Base-by-base conservation (phyloP, 2,797 vertebrate genomes). In the Micrastur ruficollis region DNA sequence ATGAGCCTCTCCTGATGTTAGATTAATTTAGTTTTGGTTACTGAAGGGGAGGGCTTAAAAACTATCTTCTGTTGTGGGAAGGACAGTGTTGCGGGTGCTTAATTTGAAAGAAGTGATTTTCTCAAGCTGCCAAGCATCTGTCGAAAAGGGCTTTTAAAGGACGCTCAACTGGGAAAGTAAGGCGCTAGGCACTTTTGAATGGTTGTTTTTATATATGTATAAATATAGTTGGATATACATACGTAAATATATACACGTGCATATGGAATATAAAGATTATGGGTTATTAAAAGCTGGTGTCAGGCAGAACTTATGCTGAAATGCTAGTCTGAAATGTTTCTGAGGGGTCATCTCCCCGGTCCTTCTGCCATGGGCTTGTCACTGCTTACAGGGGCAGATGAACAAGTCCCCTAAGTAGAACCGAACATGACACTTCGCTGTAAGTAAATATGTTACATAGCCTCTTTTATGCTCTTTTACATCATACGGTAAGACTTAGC, bases 1-100 rank as follows among this genome's bases (percentile, higher is more conserved):
- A 81, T 1, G 2, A 84, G 40, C 27, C 12, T 84, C 44, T 90
- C 82, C 66, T 38, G 40, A 93, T 86, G 76, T 66, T 75, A 93
- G 49, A 93, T 88, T 90, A 93, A 93, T 96, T 88, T 89, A 68
- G 40, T 49, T 89, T 85, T 44, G 15, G 20, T 70, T 88, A 32
- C 55, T 62, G 62, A 73, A 88, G n/a, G 42, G 36, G 19, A 86
- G 27, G 71, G 44, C 9, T 78, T 91, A 86, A 81, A 86, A 88
- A 29, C 17, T 1, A 1, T 55, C 31, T 27, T 95, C 68, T 90
- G 53, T 38, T 86, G 38, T 86, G 47, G 34, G 46, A 90, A 85
- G 25, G 46, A 81, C 47, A 53, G 53, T 72, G 25, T 13, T 86
- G 42, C 0, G 1, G 23, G 38, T 66, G 62, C 31, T 80, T 82